Evolutionary conservation across 30 jellyfish, hydroid and myxozoan genomes (phyloP), one percentile per base, ranked within the genome.

Genomic region (Chironex yamaguchii): DNA sequence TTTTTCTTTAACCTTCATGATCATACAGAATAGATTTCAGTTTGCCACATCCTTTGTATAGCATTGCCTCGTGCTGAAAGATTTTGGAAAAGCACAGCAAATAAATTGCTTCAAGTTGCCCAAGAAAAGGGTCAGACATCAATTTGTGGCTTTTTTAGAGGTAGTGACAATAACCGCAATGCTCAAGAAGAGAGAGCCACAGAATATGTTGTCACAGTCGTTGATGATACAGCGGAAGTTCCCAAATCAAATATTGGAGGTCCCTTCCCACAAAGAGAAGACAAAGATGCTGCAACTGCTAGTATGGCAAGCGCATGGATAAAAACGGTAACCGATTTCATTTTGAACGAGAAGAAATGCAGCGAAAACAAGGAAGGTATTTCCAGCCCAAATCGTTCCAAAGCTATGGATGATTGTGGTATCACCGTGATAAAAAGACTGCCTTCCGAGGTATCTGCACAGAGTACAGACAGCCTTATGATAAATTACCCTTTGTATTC

Each of bases 381-480:
- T 67, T 25, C 81, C 81, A 67, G 81, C 81, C 81, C 2, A 54
- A 67, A 67, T 67, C 23, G 65, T 67, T 27, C 66, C 66, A 67
- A 67, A 1, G 3, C 4, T 36, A 35, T 71, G 71, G 6, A 71
- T 71, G 74, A 36, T 36, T 71, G 85, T 32, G 85, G 85, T 71
- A 71, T 71, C 79, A 71, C 85, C 74, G 34, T 42, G 80, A 66
- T 66, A 66, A 66, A 66, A 66, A 66, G 80, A n/a, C 80, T 66
- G 80, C 64, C 80, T 66, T 36, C 33, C 36, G 85, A 69, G 34
- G 70, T 21, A 71, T 71, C 74, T 71, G 85, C 85, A 71, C 71
- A 2, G 30, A 71, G 74, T 32, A 71, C 85, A 32, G 23, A 71
- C 85, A 71, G 85, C 85, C 77, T 21, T 58, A 12, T 71, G 85